Evolutionary conservation across 2,888 invertebrate species (phyloP), one percentile per base, ranked within the genome.

Genomic region (Theretra japonica): DNA sequence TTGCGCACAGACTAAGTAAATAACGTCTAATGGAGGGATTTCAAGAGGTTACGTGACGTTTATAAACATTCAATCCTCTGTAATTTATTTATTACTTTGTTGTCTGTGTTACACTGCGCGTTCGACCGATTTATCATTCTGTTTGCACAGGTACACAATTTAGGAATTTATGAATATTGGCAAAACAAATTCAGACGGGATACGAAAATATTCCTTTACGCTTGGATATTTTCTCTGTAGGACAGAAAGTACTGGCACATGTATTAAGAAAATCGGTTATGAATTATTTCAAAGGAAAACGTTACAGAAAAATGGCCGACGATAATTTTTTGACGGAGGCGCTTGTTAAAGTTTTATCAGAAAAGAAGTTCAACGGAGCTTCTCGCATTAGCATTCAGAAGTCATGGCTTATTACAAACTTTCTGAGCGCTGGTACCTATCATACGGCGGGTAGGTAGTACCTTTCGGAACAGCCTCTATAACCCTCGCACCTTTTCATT

Each of bases 11-110:
- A 88, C 90, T 89, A 86, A 87, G 92, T 91, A 94, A 93, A 94
- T 93, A 93, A 90, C 87, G 86, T 84, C 90, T 94, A 94, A 94
- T 94, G 94, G 94, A 92, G 86, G 93, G 93, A 91, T 91, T 91
- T 88, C 79, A 81, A 81, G 81, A 87, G 90, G 90, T 90, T 90
- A 90, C 88, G 90, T 89, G 87, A 86, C 88, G 87, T 86, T 87
- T 88, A 87, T 86, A 87, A 88, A 89, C 89, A 87, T 88, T 86
- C 82, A 85, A 84, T 85, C 83, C 82, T 81, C 77, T 81, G 84
- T 84, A 84, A 85, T 88, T 89, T 84, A 86, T 86, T 85, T 83
- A 88, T 84, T 86, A 86, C 84, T 84, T 81, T 56, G 41, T 58
- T 28, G 70, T 70, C 53, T 58, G 69, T 68, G 68, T 71, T 56